Conservation (phyloP, 1,140 invertebrate genomes). For the Cotesia vestalis region DNA sequence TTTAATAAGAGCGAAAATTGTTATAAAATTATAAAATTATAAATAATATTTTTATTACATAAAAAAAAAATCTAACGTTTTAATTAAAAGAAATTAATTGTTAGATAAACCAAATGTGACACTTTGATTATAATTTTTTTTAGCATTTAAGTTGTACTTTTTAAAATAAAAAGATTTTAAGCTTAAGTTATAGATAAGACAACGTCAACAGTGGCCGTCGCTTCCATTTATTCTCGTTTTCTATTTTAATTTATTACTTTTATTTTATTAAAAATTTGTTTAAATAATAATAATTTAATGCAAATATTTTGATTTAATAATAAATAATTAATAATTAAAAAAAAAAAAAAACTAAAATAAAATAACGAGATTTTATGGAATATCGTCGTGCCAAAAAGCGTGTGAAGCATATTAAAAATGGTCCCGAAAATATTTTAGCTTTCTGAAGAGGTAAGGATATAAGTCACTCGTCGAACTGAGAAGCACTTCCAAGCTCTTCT, state of each 20-base stretch:
- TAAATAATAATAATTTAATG: neutral
- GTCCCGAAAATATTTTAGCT: constrained; percentile 65
- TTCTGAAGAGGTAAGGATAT: constrained; percentile 68
- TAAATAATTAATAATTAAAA: neutral
- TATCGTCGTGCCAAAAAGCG: constrained; percentile 26
- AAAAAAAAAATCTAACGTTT: too few species aligned
- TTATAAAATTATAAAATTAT: neutral
- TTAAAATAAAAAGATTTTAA: constrained; percentile 25
- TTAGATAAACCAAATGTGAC: constrained; percentile 23
- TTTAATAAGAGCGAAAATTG: neutral
- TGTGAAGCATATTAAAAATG: constrained; percentile 63
- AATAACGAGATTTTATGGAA: constrained; percentile 30
- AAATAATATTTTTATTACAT: neutral
- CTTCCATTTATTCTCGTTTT: constrained; percentile 33
- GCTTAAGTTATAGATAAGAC: constrained; percentile 36
- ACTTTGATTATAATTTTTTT: constrained; percentile 8
- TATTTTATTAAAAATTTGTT: neutral
- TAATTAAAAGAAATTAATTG: neutral
- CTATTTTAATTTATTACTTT: constrained; percentile 5
- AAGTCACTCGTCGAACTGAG: constrained; percentile 57
- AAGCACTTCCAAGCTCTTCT: constrained; percentile 63
- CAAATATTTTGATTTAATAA: neutral
- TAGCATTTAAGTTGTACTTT: constrained; percentile 20
- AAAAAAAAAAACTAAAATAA: neutral
- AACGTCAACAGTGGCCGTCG: constrained; percentile 33